Evolutionary conservation across 2,797 vertebrate genomes (phyloP), one percentile per base, ranked within the genome.

Genomic region (Intellagama lesueurii): DNA sequence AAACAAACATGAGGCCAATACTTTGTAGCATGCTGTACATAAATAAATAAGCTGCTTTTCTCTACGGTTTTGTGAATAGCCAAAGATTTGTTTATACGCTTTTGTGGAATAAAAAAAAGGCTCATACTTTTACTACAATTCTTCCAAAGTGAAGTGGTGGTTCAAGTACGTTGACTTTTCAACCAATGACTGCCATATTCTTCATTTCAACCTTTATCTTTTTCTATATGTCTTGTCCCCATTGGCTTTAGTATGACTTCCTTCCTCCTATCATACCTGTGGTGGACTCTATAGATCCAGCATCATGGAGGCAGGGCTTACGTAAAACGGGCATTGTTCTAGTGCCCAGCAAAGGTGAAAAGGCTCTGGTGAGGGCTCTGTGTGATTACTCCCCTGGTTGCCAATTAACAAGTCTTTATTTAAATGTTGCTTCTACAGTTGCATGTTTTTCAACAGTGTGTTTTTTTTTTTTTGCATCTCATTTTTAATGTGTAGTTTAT

Each of bases 311-410:
- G 97, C 98, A 98, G 98, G 98, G 99, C 98, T 99, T 99, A 97
- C 98, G 98, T 98, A 99, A 98, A 99, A 99, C 99, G 98, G 99
- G 98, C 98, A 99, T 99, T 98, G 98, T 98, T 98, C 98, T 99
- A 97, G 98, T 98, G 97, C 98, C 99, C 97, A 98, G 81, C 97
- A 97, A 97, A 95, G 97, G 97, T 95, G 97, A 97, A 98, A 99
- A 99, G 97, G 97, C 96, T 88, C 97, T 98, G 99, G 99, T 99
- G 99, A 99, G 99, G 97, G 98, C 96, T 97, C 97, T 98, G 97
- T 97, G 95, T 96, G 93, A 52, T 97, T 96, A 95, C 83, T 94
- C 28, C 47, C 26, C 94, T 96, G 93, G 93, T 95, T 97, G 95
- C 92, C 92, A 90, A 92, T 95, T 97, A 97, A 97, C 96, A 94